Evolutionary conservation across 2,888 invertebrate species (phyloP).

Genomic region (Yponomeuta malinellus): DNA sequence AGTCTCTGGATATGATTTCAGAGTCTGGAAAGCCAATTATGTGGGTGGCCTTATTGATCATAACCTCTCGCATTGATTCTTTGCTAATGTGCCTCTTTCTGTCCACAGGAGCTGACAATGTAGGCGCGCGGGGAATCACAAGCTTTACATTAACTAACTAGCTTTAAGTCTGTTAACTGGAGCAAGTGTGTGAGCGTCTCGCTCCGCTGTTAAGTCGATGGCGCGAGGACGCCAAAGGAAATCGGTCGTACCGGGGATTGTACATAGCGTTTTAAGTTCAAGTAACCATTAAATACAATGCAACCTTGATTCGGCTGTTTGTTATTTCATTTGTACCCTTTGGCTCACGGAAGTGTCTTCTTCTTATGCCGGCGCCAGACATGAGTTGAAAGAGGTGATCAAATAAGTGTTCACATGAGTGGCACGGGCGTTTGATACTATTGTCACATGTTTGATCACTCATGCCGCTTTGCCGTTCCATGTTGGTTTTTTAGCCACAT

Average conservation of each 20-base stretch:
- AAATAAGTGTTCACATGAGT: too few relatives aligned
- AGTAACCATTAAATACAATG: constrained; percentile 5
- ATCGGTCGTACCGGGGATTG: constrained; percentile 36
- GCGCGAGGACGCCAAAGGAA: not conserved
- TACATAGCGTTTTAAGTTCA: constrained; percentile 48
- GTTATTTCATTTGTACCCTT: not conserved
- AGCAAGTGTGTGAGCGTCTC: too few relatives aligned
- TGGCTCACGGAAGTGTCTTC: too few relatives aligned
- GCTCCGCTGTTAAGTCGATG: too few relatives aligned
- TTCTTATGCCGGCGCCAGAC: too few relatives aligned
- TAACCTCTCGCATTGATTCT: too few relatives aligned
- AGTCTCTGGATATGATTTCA: not conserved
- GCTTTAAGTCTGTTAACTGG: constrained; percentile 39
- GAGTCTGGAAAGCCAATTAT: not conserved
- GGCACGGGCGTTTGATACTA: too few relatives aligned
- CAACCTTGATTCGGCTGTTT: constrained; percentile 8
- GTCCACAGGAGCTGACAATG: constrained; percentile 76
- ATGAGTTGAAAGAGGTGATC: too few relatives aligned
- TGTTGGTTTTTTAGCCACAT: too few relatives aligned
- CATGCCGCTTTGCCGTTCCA: too few relatives aligned
- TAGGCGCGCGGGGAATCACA: constrained; percentile 40
- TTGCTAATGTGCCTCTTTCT: constrained; percentile 21
- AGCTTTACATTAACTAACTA: constrained; percentile 37
- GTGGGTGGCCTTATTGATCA: too few relatives aligned
- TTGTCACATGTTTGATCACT: too few relatives aligned